Evolutionary conservation across 2,888 invertebrate species (phyloP), one percentile per base, ranked within the genome.

Genomic region (Idaea aversata): DNA sequence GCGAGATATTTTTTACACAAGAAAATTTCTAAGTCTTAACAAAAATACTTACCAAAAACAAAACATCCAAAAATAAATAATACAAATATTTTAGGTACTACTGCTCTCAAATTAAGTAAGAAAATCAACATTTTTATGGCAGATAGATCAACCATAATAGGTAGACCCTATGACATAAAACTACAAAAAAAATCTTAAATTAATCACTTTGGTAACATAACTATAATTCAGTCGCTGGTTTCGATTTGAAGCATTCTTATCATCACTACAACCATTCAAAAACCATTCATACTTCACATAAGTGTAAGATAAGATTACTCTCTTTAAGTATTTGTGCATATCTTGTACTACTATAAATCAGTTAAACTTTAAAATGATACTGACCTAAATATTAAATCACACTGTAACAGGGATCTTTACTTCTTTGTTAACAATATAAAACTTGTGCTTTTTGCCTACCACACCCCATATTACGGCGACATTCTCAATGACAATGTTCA

Each of bases 381-480:
- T 68, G 75, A 70, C 68, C 75, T 72, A 67, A 67, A 69, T 74
- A 65, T 25, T 35, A 13, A 82, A 82, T 90, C 93, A 95, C 76
- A 95, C 95, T 67, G 94, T 95, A 72, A 96, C 94, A 69, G 95
- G 93, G 69, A 95, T 94, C 83, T 95, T 95, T 64, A 96, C 93
- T 88, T 98, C 98, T 88, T 99, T 99, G 88, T 98, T 97, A 64
- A 99, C 99, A 79, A 99, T 96, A 89, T 99, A 99, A 93, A 99
- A 99, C 89, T 98, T 97, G 93, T 98, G 97, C 91, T 99, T 99
- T 82, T 98, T 97, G 15, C 98, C 98, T 75, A 98, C 94, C 58
- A 98, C 94, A 57, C 99, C 99, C 97, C 98, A 98, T 72, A 99
- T 95, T 57, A 99, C 98, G 65, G 98, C 98, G 73, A 98, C 94